Conservation (phyloP, 1,140 invertebrate species). For the Polypedilum pembai region DNA sequence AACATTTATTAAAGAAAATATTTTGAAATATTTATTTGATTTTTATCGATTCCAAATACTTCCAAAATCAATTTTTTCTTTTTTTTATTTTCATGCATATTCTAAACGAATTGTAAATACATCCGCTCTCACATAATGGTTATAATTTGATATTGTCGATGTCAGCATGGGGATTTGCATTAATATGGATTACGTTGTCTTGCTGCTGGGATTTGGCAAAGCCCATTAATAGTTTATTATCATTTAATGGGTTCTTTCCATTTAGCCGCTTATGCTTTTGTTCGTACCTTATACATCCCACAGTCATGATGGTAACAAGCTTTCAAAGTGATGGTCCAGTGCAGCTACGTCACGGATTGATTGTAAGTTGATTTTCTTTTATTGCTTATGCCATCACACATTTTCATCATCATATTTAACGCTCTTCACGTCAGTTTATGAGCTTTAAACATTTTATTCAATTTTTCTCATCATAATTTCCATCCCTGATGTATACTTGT, state of each 20-base stretch:
- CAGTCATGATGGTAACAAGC: constrained; percentile 69
- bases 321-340: constrained; percentile 69
- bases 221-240: constrained; percentile 64
- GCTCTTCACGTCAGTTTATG: no score
- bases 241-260: constrained; percentile 70
- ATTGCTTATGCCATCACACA: background rate
- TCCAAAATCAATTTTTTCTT: background rate
- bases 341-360: constrained; percentile 62
- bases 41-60: background rate
- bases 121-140: background rate
- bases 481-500: background rate
- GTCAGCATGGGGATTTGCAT: constrained; percentile 62
- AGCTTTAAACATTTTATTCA: background rate
- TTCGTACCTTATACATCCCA: constrained; percentile 82
- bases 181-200: constrained; percentile 74
- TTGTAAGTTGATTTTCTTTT: constrained; percentile 47
- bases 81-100: background rate
- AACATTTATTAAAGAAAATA: no score
- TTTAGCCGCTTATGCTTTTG: constrained; percentile 84
- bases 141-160: constrained; percentile 21
- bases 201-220: constrained; percentile 69
- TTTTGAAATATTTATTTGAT: constrained; percentile 3
- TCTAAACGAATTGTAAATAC: background rate
- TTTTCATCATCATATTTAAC: no score
- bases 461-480: background rate